Evolutionary conservation across 2,888 invertebrate species (phyloP).

Genomic region (Linyphia triangularis): DNA sequence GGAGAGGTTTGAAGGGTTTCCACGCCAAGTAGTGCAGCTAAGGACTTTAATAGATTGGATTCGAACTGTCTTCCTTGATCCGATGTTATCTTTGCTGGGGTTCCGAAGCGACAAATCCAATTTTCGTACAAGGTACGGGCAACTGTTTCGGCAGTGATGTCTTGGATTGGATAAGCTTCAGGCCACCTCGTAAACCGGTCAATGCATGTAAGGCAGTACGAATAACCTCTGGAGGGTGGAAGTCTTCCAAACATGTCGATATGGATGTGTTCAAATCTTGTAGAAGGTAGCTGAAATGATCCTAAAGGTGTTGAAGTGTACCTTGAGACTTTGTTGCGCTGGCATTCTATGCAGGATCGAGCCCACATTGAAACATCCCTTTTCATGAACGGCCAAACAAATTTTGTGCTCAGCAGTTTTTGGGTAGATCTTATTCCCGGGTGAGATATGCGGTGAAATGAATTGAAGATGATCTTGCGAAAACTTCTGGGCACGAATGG

Average conservation of each 20-base stretch:
- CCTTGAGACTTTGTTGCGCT: not conserved
- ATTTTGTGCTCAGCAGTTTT: not conserved
- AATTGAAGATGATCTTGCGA: not conserved
- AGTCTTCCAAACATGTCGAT: conserved; percentile 1
- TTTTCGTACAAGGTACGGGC: not conserved
- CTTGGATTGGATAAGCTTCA: conserved; percentile 3
- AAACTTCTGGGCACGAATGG: not conserved
- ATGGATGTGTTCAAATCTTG: not conserved
- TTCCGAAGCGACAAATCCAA: conserved; percentile 12
- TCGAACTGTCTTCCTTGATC: not conserved
- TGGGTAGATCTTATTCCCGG: not conserved
- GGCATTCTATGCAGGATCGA: not conserved
- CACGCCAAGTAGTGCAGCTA: not conserved
- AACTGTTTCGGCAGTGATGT: conserved; percentile 25
- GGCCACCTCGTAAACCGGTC: conserved; percentile 31
- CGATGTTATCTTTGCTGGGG: not conserved
- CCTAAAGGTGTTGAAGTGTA: not conserved
- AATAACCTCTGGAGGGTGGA: not conserved
- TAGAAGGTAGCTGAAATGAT: not conserved
- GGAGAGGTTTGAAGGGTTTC: not conserved
- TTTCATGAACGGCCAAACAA: not conserved
- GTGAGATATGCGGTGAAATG: conserved; percentile 9
- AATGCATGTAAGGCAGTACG: not conserved
- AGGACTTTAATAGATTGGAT: conserved; percentile 4
- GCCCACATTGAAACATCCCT: not conserved